Evolutionary conservation across 2,797 vertebrate genomes (phyloP), one percentile per base, ranked within the genome.

Genomic region (Falco columbarius): DNA sequence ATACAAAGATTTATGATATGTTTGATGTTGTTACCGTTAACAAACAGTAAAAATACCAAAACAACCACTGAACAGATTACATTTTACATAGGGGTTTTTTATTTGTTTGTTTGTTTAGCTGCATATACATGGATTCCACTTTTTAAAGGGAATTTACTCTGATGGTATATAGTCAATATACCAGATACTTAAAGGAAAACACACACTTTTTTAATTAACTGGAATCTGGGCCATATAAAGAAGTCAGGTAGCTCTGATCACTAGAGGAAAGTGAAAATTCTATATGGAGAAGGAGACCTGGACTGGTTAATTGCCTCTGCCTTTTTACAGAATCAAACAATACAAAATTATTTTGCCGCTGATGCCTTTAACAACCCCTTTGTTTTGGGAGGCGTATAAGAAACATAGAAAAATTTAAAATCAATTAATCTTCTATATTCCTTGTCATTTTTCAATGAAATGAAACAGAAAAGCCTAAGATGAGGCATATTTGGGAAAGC

Each of bases 271-370:
- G 17, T 42, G 22, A 86, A 83, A 77, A 71, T 84, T 77, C 77
- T 20, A 10, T 9, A 11, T 46, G 22, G 10, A 42, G 36, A 71
- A 55, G 0, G 0, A 76, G 12, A 59, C 9, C 6, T 65, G 62
- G 29, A n/a, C 19, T 56, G 30, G 24, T 5, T 67, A 67, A 74
- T 61, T 88, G 23, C 40, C 18, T 74, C 42, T 77, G 30, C 59
- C 12, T 8, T 10, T 44, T 86, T 63, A 81, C 14, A 66, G 62
- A 80, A 66, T 54, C 19, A 44, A 77, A 1, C 6, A 86, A 7
- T 20, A 74, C 5, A 55, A 75, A 83, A 42, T 70, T n/a, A 44
- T 54, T 27, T 55, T 94, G 10, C 38, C 12, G 7, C 26, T 59
- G 4, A 40, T 71, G 30, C 4, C 18, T 71, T 86, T 74, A 81